Conservation (phyloP, 1,140 invertebrate genomes). For the Rhyzopertha dominica region DNA sequence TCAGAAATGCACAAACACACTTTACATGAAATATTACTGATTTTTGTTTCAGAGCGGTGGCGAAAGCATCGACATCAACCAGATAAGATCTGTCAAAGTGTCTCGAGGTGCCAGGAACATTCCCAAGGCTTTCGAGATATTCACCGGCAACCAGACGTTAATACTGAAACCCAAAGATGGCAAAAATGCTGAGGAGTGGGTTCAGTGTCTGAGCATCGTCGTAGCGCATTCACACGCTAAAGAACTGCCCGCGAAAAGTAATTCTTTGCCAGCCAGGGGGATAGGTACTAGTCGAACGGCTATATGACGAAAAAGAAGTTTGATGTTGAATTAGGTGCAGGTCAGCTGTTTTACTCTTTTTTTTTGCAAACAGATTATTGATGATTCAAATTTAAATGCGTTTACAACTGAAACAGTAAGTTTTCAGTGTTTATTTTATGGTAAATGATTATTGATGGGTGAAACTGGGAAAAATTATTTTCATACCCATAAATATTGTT, state of each 20-base stretch:
- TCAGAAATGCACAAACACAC: neutral
- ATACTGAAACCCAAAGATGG: constrained; percentile 90
- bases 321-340: too few relatives aligned
- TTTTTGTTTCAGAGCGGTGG: constrained; percentile 56
- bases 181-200: constrained; percentile 94
- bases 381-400: too few relatives aligned
- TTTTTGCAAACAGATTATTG: too few relatives aligned
- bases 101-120: constrained; percentile 79
- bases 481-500: too few relatives aligned
- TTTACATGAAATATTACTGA: neutral
- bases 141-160: constrained; percentile 85
- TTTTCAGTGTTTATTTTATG: too few relatives aligned
- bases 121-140: constrained; percentile 94
- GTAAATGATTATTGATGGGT: too few relatives aligned
- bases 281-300: constrained; percentile 44
- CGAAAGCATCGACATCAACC: constrained; percentile 78
- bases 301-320: too few relatives aligned
- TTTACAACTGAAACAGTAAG: too few relatives aligned
- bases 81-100: constrained; percentile 89
- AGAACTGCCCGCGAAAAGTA: constrained; percentile 62
- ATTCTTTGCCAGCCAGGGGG: constrained; percentile 60
- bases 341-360: too few relatives aligned
- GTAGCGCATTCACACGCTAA: constrained; percentile 75
- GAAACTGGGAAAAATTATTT: too few relatives aligned
- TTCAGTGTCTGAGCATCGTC: constrained; percentile 82